Evolutionary conservation across 2,113 vertebrate genomes (phyloP).

Genomic region (Turdus rufiventris): DNA sequence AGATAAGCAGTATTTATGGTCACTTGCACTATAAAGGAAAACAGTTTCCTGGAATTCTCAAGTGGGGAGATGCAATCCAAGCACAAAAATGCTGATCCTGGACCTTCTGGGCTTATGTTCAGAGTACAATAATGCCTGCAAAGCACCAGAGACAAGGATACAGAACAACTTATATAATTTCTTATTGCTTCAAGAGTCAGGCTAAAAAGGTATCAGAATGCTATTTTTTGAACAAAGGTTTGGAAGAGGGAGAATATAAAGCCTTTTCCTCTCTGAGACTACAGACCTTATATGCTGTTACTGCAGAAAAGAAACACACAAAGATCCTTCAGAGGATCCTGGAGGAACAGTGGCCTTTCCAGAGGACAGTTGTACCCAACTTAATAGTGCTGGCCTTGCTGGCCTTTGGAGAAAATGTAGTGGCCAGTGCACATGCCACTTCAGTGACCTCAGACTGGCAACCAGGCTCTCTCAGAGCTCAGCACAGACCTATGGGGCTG

Average conservation of each 20-base stretch:
- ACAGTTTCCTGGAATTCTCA: constrained; percentile 6
- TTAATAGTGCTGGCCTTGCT: background rate
- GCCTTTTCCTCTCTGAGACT: background rate
- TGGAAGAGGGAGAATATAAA: background rate
- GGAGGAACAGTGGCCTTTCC: background rate
- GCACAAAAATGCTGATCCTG: background rate
- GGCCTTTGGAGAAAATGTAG: background rate
- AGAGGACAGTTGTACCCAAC: background rate
- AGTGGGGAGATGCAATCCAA: background rate
- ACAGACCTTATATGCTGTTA: background rate
- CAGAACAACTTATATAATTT: background rate
- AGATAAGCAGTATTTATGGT: constrained; percentile 31
- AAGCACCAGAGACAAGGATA: background rate
- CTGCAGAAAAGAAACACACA: background rate
- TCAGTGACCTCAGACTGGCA: background rate
- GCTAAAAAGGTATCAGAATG: background rate
- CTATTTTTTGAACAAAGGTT: background rate
- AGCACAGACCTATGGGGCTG: background rate
- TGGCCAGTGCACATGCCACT: accelerated
- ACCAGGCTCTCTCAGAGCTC: background rate
- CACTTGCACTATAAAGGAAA: constrained; percentile 12
- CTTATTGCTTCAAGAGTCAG: background rate
- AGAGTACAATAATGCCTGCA: background rate
- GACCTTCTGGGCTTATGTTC: background rate
- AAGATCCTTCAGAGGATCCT: background rate